Percentiles rank a stretch among this genome's conserved stretches.
Conservation (phyloP, 2,113 vertebrate genomes). For the Macroglossus sobrinus region DNA sequence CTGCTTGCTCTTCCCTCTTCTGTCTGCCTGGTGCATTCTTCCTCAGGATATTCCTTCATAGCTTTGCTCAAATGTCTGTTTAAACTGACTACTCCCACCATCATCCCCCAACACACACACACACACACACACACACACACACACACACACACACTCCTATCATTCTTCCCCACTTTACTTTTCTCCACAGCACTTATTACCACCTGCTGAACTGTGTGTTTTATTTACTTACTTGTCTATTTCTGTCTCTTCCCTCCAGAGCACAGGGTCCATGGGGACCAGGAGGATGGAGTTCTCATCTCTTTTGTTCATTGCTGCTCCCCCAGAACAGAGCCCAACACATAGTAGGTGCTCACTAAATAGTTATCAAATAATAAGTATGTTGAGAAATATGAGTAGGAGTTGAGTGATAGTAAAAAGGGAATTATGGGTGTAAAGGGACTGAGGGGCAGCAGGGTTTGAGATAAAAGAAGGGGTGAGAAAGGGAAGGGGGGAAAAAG, state of each 20-base stretch:
- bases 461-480: background rate
- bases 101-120: too few species aligned
- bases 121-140: too few species aligned
- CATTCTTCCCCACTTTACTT: background rate
- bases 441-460: background rate
- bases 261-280: background rate
- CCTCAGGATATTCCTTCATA: background rate
- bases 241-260: background rate
- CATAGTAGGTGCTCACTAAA: background rate
- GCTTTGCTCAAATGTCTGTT: background rate
- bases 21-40: background rate
- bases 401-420: background rate
- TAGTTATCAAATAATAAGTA: rapidly evolving
- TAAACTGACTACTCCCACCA: background rate
- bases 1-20: background rate
- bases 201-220: background rate
- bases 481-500: background rate
- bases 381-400: background rate
- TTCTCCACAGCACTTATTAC: background rate
- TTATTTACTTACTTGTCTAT: background rate
- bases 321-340: background rate
- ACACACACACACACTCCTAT: background rate
- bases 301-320: background rate
- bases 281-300: background rate
- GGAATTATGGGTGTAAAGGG: background rate